A percentile compares a stretch with the other conserved stretches of the same genome.
Conservation (phyloP, 1,140 invertebrate species). For the Campoletis sonorensis region DNA sequence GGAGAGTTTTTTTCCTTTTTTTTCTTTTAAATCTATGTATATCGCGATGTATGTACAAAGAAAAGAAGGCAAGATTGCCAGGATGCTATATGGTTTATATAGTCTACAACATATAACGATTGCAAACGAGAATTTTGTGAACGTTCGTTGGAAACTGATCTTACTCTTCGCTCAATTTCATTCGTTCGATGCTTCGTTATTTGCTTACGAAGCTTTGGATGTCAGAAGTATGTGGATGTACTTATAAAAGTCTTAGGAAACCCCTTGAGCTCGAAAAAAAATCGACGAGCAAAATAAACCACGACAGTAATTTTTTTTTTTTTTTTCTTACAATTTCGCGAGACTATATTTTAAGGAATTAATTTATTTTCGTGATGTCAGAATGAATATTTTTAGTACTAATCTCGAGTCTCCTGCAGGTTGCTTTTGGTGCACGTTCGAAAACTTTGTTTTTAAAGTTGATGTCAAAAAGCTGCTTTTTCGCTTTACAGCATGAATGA, state of each 20-base stretch:
- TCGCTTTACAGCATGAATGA: no score
- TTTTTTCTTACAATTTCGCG: no score
- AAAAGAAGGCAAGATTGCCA: not conserved
- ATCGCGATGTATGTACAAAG: not conserved
- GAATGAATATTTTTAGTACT: no score
- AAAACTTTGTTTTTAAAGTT: no score
- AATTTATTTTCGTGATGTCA: no score
- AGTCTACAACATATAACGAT: not conserved
- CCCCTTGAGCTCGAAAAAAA: no score
- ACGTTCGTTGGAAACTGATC: conserved; percentile 16
- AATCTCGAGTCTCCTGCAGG: no score
- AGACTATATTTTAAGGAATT: no score
- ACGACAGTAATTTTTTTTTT: no score
- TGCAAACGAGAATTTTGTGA: conserved; percentile 33
- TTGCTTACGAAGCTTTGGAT: not conserved
- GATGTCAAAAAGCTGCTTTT: no score
- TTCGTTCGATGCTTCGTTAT: conserved; percentile 24
- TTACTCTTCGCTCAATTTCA: conserved; percentile 29
- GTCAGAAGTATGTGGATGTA: not conserved
- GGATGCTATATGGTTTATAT: not conserved
- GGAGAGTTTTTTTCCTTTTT: not conserved
- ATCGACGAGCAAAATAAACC: not conserved
- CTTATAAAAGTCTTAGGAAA: not conserved
- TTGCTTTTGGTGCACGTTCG: no score
- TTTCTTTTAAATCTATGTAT: no score